These are phyloP conservation scores for Diacarnus erythraeanus DNA, from an alignment of 37 sponge, comb jelly and placozoan genomes.

Conservation along the genomic window DNA sequence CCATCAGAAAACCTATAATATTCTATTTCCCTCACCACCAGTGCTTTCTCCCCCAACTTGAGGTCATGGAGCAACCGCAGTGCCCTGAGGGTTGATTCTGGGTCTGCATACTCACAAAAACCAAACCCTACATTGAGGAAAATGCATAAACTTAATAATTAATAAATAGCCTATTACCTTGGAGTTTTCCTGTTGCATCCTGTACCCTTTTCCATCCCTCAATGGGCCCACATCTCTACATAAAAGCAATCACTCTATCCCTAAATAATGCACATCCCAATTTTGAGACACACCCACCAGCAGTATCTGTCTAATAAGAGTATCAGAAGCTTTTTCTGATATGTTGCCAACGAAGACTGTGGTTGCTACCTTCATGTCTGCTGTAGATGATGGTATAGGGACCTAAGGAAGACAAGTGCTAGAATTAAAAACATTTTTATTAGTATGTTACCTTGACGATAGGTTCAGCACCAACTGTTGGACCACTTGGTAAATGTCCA, in stretches of 20 bases:
- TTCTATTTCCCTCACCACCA: constrained; percentile 64
- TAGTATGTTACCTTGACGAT: not conserved
- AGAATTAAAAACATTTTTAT: too few species aligned
- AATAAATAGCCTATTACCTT: constrained; percentile 59
- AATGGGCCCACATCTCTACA: constrained; percentile 90
- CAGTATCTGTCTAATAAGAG: constrained; percentile 88
- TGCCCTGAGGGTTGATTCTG: constrained; percentile 93
- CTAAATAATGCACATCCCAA: not conserved
- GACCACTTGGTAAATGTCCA: not conserved
- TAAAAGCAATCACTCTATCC: constrained; percentile 1
- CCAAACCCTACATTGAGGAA: constrained; percentile 80
- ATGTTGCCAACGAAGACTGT: constrained; percentile 99
- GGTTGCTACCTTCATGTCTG: constrained; percentile 77
- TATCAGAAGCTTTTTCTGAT: constrained; percentile 89
- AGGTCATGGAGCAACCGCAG: constrained; percentile 78
- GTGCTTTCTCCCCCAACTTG: constrained; percentile 77
- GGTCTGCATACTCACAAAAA: constrained; percentile 96
- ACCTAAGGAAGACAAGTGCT: constrained; percentile 20
- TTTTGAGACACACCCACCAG: constrained; percentile 51
- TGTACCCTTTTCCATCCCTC: constrained; percentile 98
- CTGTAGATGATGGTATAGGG: constrained; percentile 33
- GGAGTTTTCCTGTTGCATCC: constrained; percentile 93
- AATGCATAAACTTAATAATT: not conserved
- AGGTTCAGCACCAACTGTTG: not conserved
- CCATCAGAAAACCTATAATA: too few species aligned